phyloP scores from a whole-genome alignment of 2,797 vertebrate species.

The Lagodon rhomboides region DNA sequence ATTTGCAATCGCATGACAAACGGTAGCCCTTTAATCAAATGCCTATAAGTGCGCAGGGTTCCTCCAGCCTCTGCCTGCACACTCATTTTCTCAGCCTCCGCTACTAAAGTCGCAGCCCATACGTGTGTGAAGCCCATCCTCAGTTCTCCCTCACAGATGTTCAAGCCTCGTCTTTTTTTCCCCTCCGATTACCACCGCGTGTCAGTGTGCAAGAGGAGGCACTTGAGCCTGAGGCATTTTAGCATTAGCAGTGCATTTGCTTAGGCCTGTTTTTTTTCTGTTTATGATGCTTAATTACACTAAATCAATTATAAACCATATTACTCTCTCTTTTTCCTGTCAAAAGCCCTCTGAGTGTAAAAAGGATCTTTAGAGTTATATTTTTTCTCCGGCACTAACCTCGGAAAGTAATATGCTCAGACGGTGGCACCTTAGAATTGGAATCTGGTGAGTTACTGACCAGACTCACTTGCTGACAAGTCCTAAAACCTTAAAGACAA shows the following conservation, averaged over 20 bases:
- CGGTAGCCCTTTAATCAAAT: slow-evolving; percentile 47
- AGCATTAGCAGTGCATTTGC: slow-evolving; percentile 57
- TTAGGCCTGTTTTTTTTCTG: slow-evolving; percentile 52
- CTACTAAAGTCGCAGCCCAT: slow-evolving; percentile 3
- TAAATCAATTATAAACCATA: slow-evolving; percentile 76
- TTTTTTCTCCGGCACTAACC: slow-evolving; percentile 33
- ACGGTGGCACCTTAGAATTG: slow-evolving; percentile 9
- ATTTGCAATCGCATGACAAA: slow-evolving; percentile 46
- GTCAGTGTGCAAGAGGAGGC: slow-evolving; percentile 37
- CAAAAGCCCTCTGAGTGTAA: slow-evolving; percentile 53
- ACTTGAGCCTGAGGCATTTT: slow-evolving; percentile 49
- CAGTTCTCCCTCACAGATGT: slow-evolving; percentile 11
- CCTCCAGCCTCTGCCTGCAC: slow-evolving; percentile 1
- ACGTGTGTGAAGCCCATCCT: neutral
- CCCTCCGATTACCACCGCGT: neutral
- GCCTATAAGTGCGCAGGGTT: slow-evolving; percentile 10
- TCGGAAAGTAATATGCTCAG: slow-evolving; percentile 17
- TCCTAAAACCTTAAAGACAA: neutral
- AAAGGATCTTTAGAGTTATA: slow-evolving; percentile 44
- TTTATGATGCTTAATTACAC: slow-evolving; percentile 76
- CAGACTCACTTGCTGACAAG: neutral
- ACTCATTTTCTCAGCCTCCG: slow-evolving; percentile 1
- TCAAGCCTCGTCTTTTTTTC: neutral
- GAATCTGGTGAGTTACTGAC: neutral
- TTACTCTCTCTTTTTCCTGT: slow-evolving; percentile 67